These are phyloP conservation scores for Cossypha caffra DNA, from an alignment of 2,797 vertebrate genomes.

Conservation along the genomic window DNA sequence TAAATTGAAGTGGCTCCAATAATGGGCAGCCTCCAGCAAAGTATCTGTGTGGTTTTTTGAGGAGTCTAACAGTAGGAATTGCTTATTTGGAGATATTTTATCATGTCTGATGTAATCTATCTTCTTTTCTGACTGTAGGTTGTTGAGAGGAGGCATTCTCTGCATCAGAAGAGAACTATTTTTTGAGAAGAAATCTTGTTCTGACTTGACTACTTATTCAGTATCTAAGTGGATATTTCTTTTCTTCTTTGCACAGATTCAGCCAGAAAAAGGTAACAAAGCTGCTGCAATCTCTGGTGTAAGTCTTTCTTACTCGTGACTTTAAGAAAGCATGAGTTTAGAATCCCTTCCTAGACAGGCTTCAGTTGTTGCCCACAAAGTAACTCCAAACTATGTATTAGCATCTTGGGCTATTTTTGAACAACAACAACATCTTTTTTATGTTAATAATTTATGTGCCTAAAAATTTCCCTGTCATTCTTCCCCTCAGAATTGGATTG, in stretches of 20 bases:
- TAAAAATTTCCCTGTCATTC: conserved; percentile 37
- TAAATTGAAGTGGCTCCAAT: background rate
- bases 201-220: background rate
- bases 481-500: background rate
- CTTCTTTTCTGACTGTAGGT: background rate
- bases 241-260: background rate
- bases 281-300: background rate
- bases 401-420: conserved; percentile 27
- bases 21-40: background rate
- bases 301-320: background rate
- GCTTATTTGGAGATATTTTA: conserved; percentile 32
- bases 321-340: background rate
- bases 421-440: conserved; percentile 1
- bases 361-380: conserved; percentile 17
- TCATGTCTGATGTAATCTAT: background rate
- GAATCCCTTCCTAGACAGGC: conserved; percentile 1
- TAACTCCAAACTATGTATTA: conserved; percentile 7
- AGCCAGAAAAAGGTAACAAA: background rate
- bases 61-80: background rate
- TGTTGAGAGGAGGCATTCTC: background rate
- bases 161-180: background rate
- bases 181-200: conserved; percentile 14
- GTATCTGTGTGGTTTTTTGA: background rate
- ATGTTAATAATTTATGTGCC: conserved; percentile 4
- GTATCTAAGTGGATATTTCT: background rate